Evolutionary conservation across 2,797 vertebrate species (phyloP), one percentile per base, ranked within the genome.

Genomic region (Halcyon chelicuti): DNA sequence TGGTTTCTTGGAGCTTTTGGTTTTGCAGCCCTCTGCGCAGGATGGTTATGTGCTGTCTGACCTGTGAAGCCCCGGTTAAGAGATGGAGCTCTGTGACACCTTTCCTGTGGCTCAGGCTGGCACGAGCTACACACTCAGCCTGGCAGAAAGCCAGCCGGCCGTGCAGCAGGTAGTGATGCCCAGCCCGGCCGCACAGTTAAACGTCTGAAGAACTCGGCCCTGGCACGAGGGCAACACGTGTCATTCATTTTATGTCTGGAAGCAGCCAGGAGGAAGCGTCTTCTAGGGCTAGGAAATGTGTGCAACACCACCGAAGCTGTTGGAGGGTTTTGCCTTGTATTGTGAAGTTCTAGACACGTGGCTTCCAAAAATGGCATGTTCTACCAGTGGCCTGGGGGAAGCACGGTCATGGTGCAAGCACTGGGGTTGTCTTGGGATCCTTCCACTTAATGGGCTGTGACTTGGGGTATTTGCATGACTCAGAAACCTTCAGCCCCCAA

Each of bases 341-440:
- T 31, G 21, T 31, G 28, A 80, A 42, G 14, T 4, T 81, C 44
- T 68, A n/a, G 22, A 28, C 2, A 3, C 4, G 2, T 0, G 0
- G 31, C 5, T 47, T 66, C 54, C 35, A 60, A 31, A 82, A 66
- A 1, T 0, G 0, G 2, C 18, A 16, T 1, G 9, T 60, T 54
- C 18, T 11, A 33, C 18, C 25, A 13, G 17, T 26, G 33, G 15
- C 13, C 19, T 0, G 0, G 13, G 66, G 40, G 19, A 70, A 84
- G 40, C 16, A 62, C 1, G 1, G 40, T 13, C 15, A 1, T 0
- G 0, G 49, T 4, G 12, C 22, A 31, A n/a, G 55, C 40, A n/a
- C 2, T 1, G 10, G 12, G 13, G 14, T 15, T 76, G 39, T 35
- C 58, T 67, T n/a, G 44, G n/a, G 54, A 68, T 17, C 40, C 33